Conservation (phyloP, 2,113 vertebrate genomes). For the Vireo altiloquus region DNA sequence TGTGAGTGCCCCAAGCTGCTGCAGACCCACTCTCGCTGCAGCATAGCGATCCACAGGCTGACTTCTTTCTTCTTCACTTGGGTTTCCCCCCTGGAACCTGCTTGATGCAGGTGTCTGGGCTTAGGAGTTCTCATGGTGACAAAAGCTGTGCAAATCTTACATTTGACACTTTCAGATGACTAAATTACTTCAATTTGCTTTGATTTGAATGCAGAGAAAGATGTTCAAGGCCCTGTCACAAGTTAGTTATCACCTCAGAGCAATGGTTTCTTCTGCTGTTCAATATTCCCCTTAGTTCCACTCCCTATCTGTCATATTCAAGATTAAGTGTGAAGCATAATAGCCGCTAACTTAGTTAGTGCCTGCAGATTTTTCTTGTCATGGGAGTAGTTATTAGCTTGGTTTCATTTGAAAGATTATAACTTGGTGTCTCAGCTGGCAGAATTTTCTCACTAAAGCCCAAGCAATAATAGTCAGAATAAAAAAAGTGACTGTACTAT, state of each 20-base stretch:
- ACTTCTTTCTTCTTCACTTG: background rate
- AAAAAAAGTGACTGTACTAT: slow-evolving; percentile 16
- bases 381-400: slow-evolving; percentile 22
- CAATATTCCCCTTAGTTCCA: background rate
- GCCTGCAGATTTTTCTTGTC: slow-evolving; percentile 8
- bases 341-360: slow-evolving; percentile 24
- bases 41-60: background rate
- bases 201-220: background rate
- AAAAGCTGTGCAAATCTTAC: background rate
- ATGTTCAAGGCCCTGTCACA: background rate
- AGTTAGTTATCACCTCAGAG: background rate
- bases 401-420: slow-evolving; percentile 23
- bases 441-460: slow-evolving; percentile 23
- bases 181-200: background rate
- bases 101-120: background rate
- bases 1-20: background rate
- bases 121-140: background rate
- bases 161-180: background rate
- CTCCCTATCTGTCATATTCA: background rate
- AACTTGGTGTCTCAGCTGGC: slow-evolving; percentile 2
- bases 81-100: background rate
- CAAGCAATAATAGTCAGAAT: background rate
- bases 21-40: accelerated
- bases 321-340: slow-evolving; percentile 8
- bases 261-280: background rate